Evolutionary conservation across 2,888 invertebrate species (phyloP).

Genomic region (Tetranychus piercei): DNA sequence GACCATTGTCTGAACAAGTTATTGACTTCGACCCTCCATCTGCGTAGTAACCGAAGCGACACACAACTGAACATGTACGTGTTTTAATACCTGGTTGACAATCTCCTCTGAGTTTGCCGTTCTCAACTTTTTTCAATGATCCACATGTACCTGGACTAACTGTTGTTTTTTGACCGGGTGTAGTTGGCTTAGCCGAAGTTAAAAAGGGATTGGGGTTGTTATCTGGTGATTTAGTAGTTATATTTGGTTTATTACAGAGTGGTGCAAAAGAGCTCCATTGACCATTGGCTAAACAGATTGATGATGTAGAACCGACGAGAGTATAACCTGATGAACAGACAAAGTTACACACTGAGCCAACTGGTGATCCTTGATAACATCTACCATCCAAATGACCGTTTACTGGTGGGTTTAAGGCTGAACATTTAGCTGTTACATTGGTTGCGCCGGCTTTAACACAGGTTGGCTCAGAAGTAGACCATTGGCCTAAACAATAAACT

Average conservation of each 20-base stretch:
- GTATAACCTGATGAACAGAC: neutral
- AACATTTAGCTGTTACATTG: neutral
- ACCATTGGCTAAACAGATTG: neutral
- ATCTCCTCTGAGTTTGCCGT: neutral
- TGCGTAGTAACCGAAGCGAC: neutral
- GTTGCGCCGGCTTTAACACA: neutral
- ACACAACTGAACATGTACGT: neutral
- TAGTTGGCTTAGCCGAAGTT: neutral
- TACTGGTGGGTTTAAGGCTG: neutral
- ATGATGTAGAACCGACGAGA: neutral
- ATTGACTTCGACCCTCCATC: neutral
- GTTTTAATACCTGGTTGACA: neutral
- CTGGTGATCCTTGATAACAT: neutral
- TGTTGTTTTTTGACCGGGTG: neutral
- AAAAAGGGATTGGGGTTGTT: neutral
- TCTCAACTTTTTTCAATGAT: neutral
- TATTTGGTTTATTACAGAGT: neutral
- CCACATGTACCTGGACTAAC: neutral
- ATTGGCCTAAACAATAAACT: neutral
- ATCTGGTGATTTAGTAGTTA: neutral
- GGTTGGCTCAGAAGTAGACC: slow-evolving; percentile 2
- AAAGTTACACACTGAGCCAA: neutral
- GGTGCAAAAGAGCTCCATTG: neutral
- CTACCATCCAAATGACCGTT: neutral
- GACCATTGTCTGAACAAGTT: neutral